Percentiles rank a stretch among this genome's conserved stretches.
phyloP scores from a whole-genome alignment of 2,888 invertebrate genomes.

The Alloplasta piceator region DNA sequence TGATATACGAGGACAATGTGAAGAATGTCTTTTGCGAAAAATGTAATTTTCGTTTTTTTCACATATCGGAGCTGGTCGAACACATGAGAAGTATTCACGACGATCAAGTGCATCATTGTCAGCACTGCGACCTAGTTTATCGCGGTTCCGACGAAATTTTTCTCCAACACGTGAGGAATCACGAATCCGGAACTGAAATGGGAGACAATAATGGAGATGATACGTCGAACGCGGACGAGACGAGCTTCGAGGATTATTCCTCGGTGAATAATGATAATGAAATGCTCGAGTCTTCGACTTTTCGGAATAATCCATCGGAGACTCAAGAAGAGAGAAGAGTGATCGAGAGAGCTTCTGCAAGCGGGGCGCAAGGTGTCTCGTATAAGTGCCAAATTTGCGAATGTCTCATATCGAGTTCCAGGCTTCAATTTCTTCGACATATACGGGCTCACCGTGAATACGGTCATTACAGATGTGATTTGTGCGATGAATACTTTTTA shows the following conservation, averaged over 20 bases:
- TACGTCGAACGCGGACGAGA: slow-evolving; percentile 20
- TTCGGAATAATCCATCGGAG: neutral
- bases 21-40: slow-evolving; percentile 66
- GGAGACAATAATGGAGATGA: slow-evolving; percentile 56
- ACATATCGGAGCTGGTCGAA: slow-evolving; percentile 62
- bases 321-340: slow-evolving; percentile 70
- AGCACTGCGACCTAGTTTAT: slow-evolving; percentile 64
- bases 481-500: slow-evolving; percentile 73
- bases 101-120: slow-evolving; percentile 66
- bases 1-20: slow-evolving; percentile 46
- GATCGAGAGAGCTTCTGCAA: slow-evolving; percentile 73
- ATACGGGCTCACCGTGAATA: slow-evolving; percentile 83
- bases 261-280: neutral
- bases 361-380: slow-evolving; percentile 73
- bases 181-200: slow-evolving; percentile 23
- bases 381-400: slow-evolving; percentile 83
- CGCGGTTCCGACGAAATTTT: slow-evolving; percentile 63
- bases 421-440: slow-evolving; percentile 83
- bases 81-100: slow-evolving; percentile 67
- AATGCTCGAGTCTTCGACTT: neutral
- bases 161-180: slow-evolving; percentile 62
- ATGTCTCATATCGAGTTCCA: slow-evolving; percentile 76
- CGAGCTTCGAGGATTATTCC: neutral
- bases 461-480: slow-evolving; percentile 84
- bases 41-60: slow-evolving; percentile 64